Evolutionary conservation across 2,113 vertebrate species (phyloP).

Genomic region (Todiramphus chloris): DNA sequence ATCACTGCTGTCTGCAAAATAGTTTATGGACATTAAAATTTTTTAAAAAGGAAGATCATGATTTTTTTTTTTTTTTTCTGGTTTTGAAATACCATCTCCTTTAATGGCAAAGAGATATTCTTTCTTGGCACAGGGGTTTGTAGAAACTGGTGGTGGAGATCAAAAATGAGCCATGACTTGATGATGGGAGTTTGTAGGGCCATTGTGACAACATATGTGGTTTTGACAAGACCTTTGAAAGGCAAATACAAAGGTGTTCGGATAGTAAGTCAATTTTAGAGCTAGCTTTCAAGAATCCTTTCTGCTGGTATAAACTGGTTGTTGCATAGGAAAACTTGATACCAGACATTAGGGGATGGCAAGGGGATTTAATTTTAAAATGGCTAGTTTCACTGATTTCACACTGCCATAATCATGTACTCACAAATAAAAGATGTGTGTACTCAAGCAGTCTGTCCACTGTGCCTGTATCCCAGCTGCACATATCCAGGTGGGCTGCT

Average conservation of each 20-base stretch:
- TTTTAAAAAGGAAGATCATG: background rate
- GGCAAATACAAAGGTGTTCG: background rate
- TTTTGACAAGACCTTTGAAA: background rate
- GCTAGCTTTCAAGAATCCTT: background rate
- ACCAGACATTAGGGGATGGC: background rate
- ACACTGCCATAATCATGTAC: background rate
- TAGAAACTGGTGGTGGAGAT: background rate
- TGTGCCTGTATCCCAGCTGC: background rate
- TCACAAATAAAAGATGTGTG: background rate
- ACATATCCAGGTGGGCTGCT: rapidly evolving
- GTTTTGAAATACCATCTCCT: background rate
- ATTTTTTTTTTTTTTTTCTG: background rate
- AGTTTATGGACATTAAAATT: background rate
- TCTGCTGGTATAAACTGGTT: background rate
- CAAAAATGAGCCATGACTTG: background rate
- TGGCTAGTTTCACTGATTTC: background rate
- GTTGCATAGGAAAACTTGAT: background rate
- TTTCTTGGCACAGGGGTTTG: background rate
- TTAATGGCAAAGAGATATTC: background rate
- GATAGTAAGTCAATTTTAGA: background rate
- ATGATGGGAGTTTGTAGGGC: background rate
- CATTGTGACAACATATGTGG: background rate
- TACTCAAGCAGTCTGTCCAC: background rate
- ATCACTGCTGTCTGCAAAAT: background rate
- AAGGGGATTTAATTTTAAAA: background rate